Base-by-base conservation (phyloP, 2,888 invertebrate genomes). In the Halocaridina rubra region DNA sequence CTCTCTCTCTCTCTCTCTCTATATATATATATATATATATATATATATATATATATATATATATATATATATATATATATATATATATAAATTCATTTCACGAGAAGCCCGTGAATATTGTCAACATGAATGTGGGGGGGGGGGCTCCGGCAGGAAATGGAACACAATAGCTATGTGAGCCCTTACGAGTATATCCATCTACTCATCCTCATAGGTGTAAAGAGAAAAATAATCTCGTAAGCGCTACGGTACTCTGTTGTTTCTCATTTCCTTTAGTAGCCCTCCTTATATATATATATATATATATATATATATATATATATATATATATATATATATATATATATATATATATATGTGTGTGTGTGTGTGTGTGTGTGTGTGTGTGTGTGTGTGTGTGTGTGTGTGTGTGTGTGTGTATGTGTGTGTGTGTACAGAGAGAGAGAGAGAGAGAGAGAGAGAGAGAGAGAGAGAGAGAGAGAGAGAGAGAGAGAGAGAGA, bases 241-340 rank as follows among this genome's bases (percentile, higher is more conserved):
- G n/a, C n/a, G n/a, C n/a, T n/a, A n/a, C n/a, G n/a, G n/a, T n/a
- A n/a, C n/a, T n/a, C n/a, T n/a, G n/a, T n/a, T n/a, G n/a, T n/a
- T n/a, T n/a, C n/a, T n/a, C n/a, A n/a, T n/a, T n/a, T n/a, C n/a
- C n/a, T n/a, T n/a, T n/a, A n/a, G n/a, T n/a, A n/a, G n/a, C n/a
- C n/a, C n/a, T n/a, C n/a, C n/a, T 5, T 76, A 29, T 76, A 1
- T 59, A 57, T 76, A 24, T 76, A 22, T 76, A 24, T 59, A 3
- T 76, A 24, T 57, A 29, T 76, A 24, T 76, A 29, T 76, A 24
- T 78, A 30, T 78, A 30, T 78, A 30, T 78, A 30, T 78, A 30
- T 78, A 61, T 78, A 30, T 78, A 30, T 78, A 30, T 61, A 32
- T 78, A 10, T 78, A 61, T 78, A 30, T 78, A 30, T 78, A 30